Evolutionary conservation across 2,113 vertebrate genomes (phyloP), one percentile per base, ranked within the genome.

Genomic region (Rhinoderma darwinii): DNA sequence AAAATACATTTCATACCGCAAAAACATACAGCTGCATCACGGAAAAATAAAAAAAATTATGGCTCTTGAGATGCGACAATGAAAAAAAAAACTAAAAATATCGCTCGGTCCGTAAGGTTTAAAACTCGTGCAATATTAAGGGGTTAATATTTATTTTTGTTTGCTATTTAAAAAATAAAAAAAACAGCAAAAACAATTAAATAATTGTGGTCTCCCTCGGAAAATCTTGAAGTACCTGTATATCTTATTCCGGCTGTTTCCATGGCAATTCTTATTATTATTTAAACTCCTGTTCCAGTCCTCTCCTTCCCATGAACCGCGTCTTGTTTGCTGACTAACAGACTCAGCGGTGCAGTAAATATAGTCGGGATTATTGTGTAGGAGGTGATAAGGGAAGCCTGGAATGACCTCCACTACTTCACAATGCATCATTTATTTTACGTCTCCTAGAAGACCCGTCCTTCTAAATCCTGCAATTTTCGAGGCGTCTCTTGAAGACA

Each of bases 321-420:
- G 56, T 56, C 63, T n/a, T 86, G 84, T 86, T 86, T 86, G 84
- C 76, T 56, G 84, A 86, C 63, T 80, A 86, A 80, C 44, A 80
- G 54, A 59, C 51, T 63, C 73, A 77, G 41, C 83, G 61, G 73
- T 41, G 73, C 83, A 75, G 32, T 59, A 76, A 84, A 84, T 77
- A 77, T 47, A 77, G 54, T 47, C 12, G 15, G 56, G 27, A 63
- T 35, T n/a, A n/a, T n/a, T 54, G 47, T 50, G 66, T 83, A 50
- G 82, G 63, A 73, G 61, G 37, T 73, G 82, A 73, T 54, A 70
- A 83, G 66, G 66, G 32, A 72, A 20, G 82, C 27, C 22, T 72
- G 17, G 27, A 15, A 18, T 39, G 82, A 56, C 43, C 82, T n/a
- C 78, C 37, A 43, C 37, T 35, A 27, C 15, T 37, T 59, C n/a